A percentile compares a stretch with the other conserved stretches of the same genome.
These are phyloP conservation scores for Dendroctonus valens DNA, from an alignment of 1,140 invertebrate genomes.

Conservation along the genomic window DNA sequence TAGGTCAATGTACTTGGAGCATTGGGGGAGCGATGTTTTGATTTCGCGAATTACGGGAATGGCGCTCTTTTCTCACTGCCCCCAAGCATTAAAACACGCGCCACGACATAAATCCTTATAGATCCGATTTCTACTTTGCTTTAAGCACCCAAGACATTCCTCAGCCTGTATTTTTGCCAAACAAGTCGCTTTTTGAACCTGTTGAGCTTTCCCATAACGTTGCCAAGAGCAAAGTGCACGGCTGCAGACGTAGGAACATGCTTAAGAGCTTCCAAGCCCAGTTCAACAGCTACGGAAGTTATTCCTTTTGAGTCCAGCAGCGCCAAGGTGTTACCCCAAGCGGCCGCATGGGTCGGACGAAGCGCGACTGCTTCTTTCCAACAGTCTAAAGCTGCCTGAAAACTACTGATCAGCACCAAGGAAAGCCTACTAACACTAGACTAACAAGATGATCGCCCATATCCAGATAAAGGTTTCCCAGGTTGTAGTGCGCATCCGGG, in stretches of 20 bases:
- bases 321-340: conserved; percentile 91
- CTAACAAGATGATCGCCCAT: conserved; percentile 51
- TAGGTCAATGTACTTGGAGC: no score
- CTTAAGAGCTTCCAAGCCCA: conserved; percentile 66
- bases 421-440: background rate
- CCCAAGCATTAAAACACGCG: no score
- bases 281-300: conserved; percentile 65
- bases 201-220: conserved; percentile 81
- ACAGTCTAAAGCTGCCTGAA: conserved; percentile 58
- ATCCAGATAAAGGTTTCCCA: conserved; percentile 80
- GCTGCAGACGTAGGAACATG: conserved; percentile 69
- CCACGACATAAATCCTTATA: no score
- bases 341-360: conserved; percentile 74
- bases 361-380: conserved; percentile 80
- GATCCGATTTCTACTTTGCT: no score
- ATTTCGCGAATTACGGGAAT: no score
- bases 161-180: no score
- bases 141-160: no score
- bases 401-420: background rate
- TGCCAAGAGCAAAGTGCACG: conserved; percentile 84
- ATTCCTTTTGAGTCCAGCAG: conserved; percentile 79
- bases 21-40: no score
- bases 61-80: no score
- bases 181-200: conserved; percentile 65
- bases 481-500: conserved; percentile 92